Percentiles rank a stretch among this genome's conserved stretches.
phyloP scores from a whole-genome alignment of 2,113 vertebrate species.

The Tetraodon nigroviridis region DNA sequence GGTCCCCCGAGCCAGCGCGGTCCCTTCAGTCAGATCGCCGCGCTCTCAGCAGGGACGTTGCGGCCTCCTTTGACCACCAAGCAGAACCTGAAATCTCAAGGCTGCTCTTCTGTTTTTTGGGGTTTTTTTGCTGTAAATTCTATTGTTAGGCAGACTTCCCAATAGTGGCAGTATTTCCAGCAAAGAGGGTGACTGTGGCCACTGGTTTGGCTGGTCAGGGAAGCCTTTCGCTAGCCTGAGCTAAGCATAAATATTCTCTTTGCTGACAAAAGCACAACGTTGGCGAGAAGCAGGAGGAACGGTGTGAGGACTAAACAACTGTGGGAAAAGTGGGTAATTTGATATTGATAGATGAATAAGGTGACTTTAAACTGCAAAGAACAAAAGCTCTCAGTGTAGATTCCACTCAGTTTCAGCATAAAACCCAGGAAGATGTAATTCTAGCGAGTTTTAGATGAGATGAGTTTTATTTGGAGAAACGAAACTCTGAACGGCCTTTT shows the following conservation, averaged over 20 bases:
- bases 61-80: conserved; percentile 18
- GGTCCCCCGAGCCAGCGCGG: conserved; percentile 15
- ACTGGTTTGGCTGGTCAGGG: neutral
- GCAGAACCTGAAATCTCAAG: conserved; percentile 25
- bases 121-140: conserved; percentile 23
- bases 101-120: conserved; percentile 27
- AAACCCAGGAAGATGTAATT: no score
- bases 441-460: no score
- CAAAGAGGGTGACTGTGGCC: neutral
- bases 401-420: no score
- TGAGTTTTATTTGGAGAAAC: no score
- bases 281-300: no score
- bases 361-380: no score
- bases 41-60: conserved; percentile 1
- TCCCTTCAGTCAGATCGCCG: conserved; percentile 43
- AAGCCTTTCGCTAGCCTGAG: conserved; percentile 12
- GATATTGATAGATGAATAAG: no score
- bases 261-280: neutral
- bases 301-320: no score
- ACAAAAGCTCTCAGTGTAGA: no score
- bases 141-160: conserved; percentile 35
- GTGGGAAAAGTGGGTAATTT: no score
- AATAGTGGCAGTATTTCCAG: conserved; percentile 24
- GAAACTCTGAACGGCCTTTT: neutral
- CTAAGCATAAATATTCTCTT: neutral